phyloP scores from a whole-genome alignment of 2,797 vertebrate genomes.

The Myripristis murdjan region DNA sequence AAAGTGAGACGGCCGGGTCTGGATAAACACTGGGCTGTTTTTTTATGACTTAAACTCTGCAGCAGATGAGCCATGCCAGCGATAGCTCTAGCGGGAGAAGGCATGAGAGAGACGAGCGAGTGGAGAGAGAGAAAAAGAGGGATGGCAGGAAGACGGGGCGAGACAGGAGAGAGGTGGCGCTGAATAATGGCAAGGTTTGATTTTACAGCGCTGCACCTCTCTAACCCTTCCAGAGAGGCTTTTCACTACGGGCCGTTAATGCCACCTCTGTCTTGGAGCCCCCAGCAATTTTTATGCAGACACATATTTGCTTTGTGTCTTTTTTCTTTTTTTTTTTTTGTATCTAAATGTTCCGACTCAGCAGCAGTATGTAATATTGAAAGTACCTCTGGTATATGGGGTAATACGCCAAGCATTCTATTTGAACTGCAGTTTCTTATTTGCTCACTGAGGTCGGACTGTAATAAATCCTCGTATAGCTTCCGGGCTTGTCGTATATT shows the following conservation, averaged over 20 bases:
- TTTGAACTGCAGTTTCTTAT: constrained; percentile 70
- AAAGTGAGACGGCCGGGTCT: constrained; percentile 55
- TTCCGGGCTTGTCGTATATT: constrained; percentile 62
- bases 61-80: constrained; percentile 67
- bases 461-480: constrained; percentile 73
- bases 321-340: constrained; percentile 2
- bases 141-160: background rate
- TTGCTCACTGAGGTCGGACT: constrained; percentile 63
- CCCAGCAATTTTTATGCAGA: constrained; percentile 42
- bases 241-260: constrained; percentile 53
- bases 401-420: constrained; percentile 63
- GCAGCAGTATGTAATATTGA: constrained; percentile 68
- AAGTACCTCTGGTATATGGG: constrained; percentile 60
- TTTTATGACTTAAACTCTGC: constrained; percentile 64
- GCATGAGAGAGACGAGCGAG: constrained; percentile 26
- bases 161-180: constrained; percentile 19
- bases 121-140: constrained; percentile 5
- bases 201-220: constrained; percentile 54
- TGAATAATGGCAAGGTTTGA: constrained; percentile 50
- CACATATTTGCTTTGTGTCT: constrained; percentile 62
- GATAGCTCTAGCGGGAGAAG: constrained; percentile 65
- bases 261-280: constrained; percentile 16
- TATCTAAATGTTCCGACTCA: constrained; percentile 53
- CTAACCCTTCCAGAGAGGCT: constrained; percentile 53
- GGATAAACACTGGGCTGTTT: constrained; percentile 66